Base-by-base conservation (phyloP, 1,140 invertebrate species). In the Trachymyrmex cornetzi region DNA sequence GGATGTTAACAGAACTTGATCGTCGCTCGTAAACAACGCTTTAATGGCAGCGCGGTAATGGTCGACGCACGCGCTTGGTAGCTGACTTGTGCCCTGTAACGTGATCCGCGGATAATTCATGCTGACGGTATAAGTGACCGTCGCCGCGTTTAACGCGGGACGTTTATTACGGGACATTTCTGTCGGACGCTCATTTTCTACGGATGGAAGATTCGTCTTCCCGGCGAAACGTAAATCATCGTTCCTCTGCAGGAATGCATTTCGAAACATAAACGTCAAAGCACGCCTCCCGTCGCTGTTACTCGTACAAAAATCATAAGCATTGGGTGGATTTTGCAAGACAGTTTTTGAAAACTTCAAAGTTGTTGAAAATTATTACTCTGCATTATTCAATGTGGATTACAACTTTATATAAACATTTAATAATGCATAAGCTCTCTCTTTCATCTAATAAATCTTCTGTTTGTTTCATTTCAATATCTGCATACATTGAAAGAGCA, bases 1-100 rank as follows among this genome's bases (percentile, higher is more conserved):
- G 53, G 86, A 87, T 85, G 86, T 87, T 87, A 87, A 87, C 86
- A 85, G 67, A 82, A 89, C 69, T 77, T 89, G 85, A 90, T 90
- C 75, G 72, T 66, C 88, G 88, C 53, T 89, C 89, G 85, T 90
- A 89, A 90, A 90, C 57, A 84, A 66, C 77, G 85, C 50, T 88
- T 89, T 90, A 90, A 89, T 81, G 86, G 82, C 48, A 72, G 69
- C 64, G 55, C 63, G 67, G 77, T 87, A 90, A 87, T 74, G 77
- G 71, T 12, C 63, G 81, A 79, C 48, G 74, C 74, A 79, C 87
- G 55, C 74, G 77, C 79, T 88, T 80, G 79, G 88, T 85, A 71
- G 77, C 24, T 84, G 89, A 87, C 85, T 89, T 77, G 72, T 88
- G 84, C 59, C 71, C 44, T 38, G 85, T 88, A 85, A 89, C 81